Evolutionary conservation across 1,140 invertebrate genomes (phyloP).

Genomic region (Magallana angulata): DNA sequence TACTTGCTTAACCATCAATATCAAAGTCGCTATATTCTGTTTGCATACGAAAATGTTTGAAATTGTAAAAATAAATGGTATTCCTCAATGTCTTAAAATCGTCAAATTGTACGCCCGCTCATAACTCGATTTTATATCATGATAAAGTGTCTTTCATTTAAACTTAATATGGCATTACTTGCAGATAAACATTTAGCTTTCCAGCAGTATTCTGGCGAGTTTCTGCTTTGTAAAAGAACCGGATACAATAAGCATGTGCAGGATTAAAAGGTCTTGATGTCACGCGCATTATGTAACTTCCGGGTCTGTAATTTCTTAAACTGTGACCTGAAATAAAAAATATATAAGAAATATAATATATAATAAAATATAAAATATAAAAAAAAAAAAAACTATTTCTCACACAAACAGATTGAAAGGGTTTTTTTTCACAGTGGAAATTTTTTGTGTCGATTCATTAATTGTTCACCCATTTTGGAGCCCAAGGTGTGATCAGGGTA

Average conservation of each 20-base stretch:
- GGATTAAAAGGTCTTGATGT: slow-evolving; percentile 1
- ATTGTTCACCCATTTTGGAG: background rate
- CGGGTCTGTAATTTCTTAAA: background rate
- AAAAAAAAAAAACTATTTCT: background rate
- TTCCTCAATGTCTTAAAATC: too few relatives aligned
- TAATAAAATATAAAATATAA: background rate
- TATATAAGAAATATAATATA: background rate
- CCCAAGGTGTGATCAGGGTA: slow-evolving; percentile 8
- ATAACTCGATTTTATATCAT: too few relatives aligned
- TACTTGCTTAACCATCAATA: too few relatives aligned
- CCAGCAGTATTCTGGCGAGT: background rate
- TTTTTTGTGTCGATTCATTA: too few relatives aligned
- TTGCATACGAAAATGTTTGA: too few relatives aligned
- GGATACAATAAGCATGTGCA: slow-evolving; percentile 19
- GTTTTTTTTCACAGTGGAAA: background rate
- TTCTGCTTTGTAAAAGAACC: slow-evolving; percentile 17
- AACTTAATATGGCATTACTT: background rate
- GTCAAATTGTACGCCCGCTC: too few relatives aligned
- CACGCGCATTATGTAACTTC: slow-evolving; percentile 10
- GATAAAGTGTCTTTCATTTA: too few relatives aligned
- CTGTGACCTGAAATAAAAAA: slow-evolving; percentile 4
- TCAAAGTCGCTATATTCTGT: too few relatives aligned
- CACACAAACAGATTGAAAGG: background rate
- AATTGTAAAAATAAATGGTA: too few relatives aligned
- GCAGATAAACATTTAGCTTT: slow-evolving; percentile 36